Conservation (phyloP, 2,797 vertebrate genomes). For the Lagorchestes hirsutus region DNA sequence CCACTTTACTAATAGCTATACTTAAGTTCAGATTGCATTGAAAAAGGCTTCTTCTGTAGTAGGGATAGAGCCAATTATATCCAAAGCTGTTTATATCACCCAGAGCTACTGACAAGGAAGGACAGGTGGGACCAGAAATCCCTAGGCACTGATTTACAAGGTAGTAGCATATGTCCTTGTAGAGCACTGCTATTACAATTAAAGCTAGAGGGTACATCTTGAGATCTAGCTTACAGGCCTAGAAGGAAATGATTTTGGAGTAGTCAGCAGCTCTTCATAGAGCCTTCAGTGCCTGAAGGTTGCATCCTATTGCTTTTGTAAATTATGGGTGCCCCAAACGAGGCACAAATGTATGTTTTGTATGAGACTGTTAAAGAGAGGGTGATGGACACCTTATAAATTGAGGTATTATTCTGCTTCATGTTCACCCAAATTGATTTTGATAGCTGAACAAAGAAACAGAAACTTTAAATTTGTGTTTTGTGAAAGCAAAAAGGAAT, state of each 20-base stretch:
- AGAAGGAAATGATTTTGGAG: conserved; percentile 23
- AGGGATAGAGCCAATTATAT: background rate
- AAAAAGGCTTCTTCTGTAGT: background rate
- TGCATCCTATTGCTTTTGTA: conserved; percentile 54
- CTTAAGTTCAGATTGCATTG: conserved; percentile 8
- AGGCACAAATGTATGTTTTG: conserved; percentile 69
- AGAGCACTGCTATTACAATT: background rate
- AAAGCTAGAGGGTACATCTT: conserved; percentile 14
- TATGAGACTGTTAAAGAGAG: conserved; percentile 46
- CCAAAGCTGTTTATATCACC: conserved; percentile 20
- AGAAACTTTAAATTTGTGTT: conserved; percentile 71
- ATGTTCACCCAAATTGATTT: conserved; percentile 74
- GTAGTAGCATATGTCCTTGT: conserved; percentile 20
- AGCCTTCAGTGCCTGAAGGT: conserved; percentile 53
- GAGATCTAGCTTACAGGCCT: conserved; percentile 22
- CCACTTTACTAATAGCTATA: conserved; percentile 8
- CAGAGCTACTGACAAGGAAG: background rate
- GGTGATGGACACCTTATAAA: conserved; percentile 74
- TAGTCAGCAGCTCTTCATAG: conserved; percentile 4
- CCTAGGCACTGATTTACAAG: background rate
- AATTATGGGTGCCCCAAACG: conserved; percentile 66
- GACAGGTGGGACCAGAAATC: conserved; percentile 34
- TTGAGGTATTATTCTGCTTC: conserved; percentile 72
- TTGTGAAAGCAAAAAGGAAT: conserved; percentile 62
- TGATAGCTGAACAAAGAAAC: conserved; percentile 68